Evolutionary conservation across 2,888 invertebrate genomes (phyloP).

Genomic region (Rutpela maculata): DNA sequence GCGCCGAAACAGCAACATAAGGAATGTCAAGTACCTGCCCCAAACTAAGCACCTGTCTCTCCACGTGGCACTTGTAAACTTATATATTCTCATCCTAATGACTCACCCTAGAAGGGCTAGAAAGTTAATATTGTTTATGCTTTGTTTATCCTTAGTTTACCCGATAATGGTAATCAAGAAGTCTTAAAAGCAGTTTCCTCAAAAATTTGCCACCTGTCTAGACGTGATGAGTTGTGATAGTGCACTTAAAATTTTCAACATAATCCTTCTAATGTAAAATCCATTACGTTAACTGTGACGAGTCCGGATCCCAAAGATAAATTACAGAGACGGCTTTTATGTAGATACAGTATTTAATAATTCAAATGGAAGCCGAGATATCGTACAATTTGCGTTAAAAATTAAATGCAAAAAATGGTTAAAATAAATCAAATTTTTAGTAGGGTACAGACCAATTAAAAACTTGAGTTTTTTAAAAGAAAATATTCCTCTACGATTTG

Average conservation of each 20-base stretch:
- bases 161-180: slow-evolving; percentile 7
- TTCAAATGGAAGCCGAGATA: too few species aligned
- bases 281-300: neutral
- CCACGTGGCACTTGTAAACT: neutral
- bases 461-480: too few species aligned
- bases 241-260: slow-evolving; percentile 1
- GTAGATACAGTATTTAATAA: too few species aligned
- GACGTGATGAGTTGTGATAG: neutral
- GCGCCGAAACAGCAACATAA: neutral
- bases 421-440: too few species aligned
- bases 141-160: neutral
- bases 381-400: too few species aligned
- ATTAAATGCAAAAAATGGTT: too few species aligned
- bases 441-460: too few species aligned
- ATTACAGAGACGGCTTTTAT: too few species aligned
- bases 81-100: neutral
- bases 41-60: slow-evolving; percentile 5
- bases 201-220: slow-evolving; percentile 28
- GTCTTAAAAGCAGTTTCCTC: neutral
- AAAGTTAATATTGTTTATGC: slow-evolving; percentile 11
- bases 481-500: too few species aligned
- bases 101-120: slow-evolving; percentile 7
- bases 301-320: too few species aligned
- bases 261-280: neutral
- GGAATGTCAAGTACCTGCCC: neutral